These are phyloP conservation scores for Danio choprae DNA, from an alignment of 2,797 vertebrate genomes.

Conservation along the genomic window DNA sequence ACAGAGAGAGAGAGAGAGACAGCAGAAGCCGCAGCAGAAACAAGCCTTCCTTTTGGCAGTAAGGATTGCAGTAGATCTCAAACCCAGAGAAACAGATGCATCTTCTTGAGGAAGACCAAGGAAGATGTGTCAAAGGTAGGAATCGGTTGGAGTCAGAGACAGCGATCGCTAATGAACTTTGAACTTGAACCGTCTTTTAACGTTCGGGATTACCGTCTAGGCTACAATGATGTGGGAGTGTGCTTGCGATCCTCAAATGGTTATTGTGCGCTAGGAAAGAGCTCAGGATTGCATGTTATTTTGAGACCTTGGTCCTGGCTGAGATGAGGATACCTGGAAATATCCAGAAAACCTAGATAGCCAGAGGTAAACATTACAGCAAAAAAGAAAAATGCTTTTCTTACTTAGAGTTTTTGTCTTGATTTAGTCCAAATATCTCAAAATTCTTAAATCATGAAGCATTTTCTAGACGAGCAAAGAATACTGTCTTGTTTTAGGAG, in stretches of 20 bases:
- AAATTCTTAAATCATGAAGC: too few species aligned
- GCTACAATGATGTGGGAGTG: not conserved
- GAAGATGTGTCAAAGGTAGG: slow-evolving; percentile 67
- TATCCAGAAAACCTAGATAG: slow-evolving; percentile 13
- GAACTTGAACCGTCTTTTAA: not conserved
- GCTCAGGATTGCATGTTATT: not conserved
- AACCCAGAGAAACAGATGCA: slow-evolving; percentile 63
- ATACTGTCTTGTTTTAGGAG: too few species aligned
- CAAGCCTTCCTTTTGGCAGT: slow-evolving; percentile 37
- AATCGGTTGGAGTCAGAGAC: slow-evolving; percentile 36
- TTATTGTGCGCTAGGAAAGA: not conserved
- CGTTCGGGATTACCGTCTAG: not conserved
- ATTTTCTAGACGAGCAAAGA: too few species aligned
- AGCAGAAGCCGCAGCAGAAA: slow-evolving; percentile 40
- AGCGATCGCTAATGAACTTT: not conserved
- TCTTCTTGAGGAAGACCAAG: slow-evolving; percentile 66
- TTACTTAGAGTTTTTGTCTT: too few species aligned
- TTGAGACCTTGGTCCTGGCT: not conserved
- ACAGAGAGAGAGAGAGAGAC: slow-evolving; percentile 15
- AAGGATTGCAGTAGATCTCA: slow-evolving; percentile 50
- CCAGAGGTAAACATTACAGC: slow-evolving; percentile 21
- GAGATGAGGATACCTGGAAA: not conserved
- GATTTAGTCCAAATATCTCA: too few species aligned
- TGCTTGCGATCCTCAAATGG: not conserved
- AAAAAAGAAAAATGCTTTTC: too few species aligned